Conservation (phyloP, 2,797 vertebrate species). For the Gymnodraco acuticeps region DNA sequence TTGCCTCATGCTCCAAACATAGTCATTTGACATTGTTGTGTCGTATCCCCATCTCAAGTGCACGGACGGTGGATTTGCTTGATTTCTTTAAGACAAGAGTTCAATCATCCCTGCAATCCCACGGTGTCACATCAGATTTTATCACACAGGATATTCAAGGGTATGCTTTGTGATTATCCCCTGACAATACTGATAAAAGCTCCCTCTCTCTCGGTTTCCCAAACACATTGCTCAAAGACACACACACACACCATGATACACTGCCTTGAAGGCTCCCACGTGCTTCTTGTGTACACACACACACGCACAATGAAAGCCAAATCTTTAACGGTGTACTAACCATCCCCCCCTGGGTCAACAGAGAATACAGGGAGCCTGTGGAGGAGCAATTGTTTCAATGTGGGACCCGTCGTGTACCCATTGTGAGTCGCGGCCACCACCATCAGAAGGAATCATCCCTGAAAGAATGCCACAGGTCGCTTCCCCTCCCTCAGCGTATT, state of each 20-base stretch:
- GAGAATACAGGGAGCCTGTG: conserved; percentile 53
- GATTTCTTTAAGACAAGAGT: conserved; percentile 79
- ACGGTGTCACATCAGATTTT: conserved; percentile 74
- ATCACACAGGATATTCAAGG: conserved; percentile 76
- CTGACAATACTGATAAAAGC: conserved; percentile 74
- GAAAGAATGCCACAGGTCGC: conserved; percentile 78
- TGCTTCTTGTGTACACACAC: conserved; percentile 29
- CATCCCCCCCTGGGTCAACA: conserved; percentile 47
- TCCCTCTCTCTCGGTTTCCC: conserved; percentile 39
- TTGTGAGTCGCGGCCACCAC: conserved; percentile 74
- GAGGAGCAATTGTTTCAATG: conserved; percentile 76
- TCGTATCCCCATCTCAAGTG: conserved; percentile 55
- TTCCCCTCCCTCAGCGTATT: conserved; percentile 59
- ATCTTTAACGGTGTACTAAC: conserved; percentile 52
- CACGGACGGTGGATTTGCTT: conserved; percentile 71
- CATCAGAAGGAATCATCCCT: conserved; percentile 72
- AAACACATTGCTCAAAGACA: conserved; percentile 67
- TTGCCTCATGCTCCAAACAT: conserved; percentile 61
- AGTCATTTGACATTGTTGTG: conserved; percentile 70
- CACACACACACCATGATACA: conserved; percentile 41
- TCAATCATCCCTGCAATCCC: conserved; percentile 75
- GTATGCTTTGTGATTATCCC: conserved; percentile 76
- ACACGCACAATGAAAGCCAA: conserved; percentile 53
- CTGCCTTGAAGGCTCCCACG: conserved; percentile 37
- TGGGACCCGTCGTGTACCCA: conserved; percentile 56